Percentiles rank a stretch among this genome's conserved stretches.
These are phyloP conservation scores for Zeuzera pyrina DNA, from an alignment of 2,888 invertebrate species.

Conservation along the genomic window DNA sequence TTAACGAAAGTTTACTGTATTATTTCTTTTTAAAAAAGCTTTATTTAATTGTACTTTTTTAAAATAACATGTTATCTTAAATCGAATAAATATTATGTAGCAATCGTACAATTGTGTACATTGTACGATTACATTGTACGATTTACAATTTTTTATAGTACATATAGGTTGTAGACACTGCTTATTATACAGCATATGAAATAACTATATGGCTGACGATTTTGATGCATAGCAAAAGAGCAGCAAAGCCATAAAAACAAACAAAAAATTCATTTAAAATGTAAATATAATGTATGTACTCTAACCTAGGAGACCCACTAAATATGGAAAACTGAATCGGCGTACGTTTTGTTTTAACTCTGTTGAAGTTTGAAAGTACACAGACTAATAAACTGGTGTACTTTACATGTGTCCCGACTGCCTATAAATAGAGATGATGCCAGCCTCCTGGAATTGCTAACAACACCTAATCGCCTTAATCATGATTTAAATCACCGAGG, in stretches of 20 bases:
- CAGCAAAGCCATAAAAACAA: constrained; percentile 2
- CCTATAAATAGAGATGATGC: constrained; percentile 24
- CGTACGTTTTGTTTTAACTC: constrained; percentile 1
- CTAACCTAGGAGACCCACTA: not conserved
- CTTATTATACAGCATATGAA: too few species aligned
- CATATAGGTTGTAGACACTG: too few species aligned
- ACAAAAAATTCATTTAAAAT: constrained; percentile 4
- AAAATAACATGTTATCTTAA: too few species aligned
- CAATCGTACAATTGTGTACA: too few species aligned
- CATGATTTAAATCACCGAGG: constrained; percentile 19
- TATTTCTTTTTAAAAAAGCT: too few species aligned
- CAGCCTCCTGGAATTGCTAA: constrained; percentile 17
- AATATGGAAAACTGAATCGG: not conserved
- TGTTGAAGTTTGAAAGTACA: not conserved
- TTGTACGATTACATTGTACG: too few species aligned
- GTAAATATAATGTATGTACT: not conserved
- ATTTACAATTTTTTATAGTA: too few species aligned
- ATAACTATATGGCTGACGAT: not conserved
- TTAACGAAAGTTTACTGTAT: too few species aligned
- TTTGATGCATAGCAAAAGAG: constrained; percentile 1
- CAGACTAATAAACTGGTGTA: not conserved
- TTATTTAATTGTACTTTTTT: too few species aligned
- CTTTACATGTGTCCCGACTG: constrained; percentile 10
- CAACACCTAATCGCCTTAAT: constrained; percentile 18
- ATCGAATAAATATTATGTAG: too few species aligned